A percentile compares a stretch with the other conserved stretches of the same genome.
phyloP scores from a whole-genome alignment of 2,888 invertebrate genomes.

The Sacculina carcini region DNA sequence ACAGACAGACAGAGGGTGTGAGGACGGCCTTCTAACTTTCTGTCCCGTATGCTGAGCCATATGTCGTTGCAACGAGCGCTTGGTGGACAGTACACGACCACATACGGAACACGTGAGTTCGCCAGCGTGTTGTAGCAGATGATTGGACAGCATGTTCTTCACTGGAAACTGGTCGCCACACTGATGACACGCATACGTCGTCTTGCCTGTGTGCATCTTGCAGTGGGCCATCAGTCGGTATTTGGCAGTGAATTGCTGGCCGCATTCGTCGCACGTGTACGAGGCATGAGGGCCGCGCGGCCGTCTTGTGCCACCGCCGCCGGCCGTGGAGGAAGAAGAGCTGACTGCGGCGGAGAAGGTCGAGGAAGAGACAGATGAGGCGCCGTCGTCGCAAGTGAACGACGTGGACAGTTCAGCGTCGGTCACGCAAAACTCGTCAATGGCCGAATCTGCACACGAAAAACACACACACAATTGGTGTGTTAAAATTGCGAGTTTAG shows the following conservation, averaged over 20 bases:
- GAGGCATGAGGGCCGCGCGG: too few relatives aligned
- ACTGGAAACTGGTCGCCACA: not conserved
- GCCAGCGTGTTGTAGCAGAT: not conserved
- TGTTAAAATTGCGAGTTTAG: too few relatives aligned
- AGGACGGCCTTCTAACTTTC: not conserved
- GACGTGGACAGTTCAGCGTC: too few relatives aligned
- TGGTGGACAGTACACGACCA: not conserved
- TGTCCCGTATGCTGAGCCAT: not conserved
- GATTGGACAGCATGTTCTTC: conserved; percentile 1
- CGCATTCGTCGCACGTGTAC: not conserved
- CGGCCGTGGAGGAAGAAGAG: too few relatives aligned
- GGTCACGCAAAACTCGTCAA: too few relatives aligned
- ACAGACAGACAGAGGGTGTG: too few relatives aligned
- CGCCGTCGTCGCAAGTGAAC: too few relatives aligned
- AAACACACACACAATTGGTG: too few relatives aligned
- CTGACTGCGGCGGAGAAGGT: too few relatives aligned
- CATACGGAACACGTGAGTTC: not conserved
- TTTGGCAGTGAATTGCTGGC: not conserved
- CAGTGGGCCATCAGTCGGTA: not conserved
- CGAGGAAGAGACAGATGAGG: too few relatives aligned
- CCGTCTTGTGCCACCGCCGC: too few relatives aligned
- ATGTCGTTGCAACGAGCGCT: not conserved
- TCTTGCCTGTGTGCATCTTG: not conserved
- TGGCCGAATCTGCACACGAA: too few relatives aligned
- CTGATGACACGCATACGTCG: not conserved